Evolutionary conservation across 2,888 invertebrate genomes (phyloP).

Genomic region (Drosophila eohydei): DNA sequence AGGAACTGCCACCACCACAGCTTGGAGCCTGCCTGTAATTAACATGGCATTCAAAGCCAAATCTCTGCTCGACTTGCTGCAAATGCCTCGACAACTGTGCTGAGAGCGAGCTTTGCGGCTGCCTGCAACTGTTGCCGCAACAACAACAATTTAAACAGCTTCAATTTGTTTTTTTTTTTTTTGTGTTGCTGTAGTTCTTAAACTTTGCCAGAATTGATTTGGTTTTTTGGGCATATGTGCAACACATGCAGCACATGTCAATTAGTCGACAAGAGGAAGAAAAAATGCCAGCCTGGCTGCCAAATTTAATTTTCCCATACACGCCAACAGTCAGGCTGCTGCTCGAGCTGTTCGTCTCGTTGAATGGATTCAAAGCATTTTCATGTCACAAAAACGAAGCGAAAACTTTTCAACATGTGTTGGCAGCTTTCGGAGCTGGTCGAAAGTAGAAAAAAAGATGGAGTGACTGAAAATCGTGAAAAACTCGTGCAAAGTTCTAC

Average conservation of each 20-base stretch:
- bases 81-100: slow-evolving; percentile 24
- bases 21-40: slow-evolving; percentile 58
- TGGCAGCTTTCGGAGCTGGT: slow-evolving; percentile 65
- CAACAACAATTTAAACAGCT: slow-evolving; percentile 21
- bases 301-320: slow-evolving; percentile 73
- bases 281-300: slow-evolving; percentile 69
- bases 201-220: slow-evolving; percentile 37
- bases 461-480: slow-evolving; percentile 47
- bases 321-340: slow-evolving; percentile 8
- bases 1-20: background rate
- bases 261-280: slow-evolving; percentile 56
- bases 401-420: slow-evolving; percentile 79
- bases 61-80: slow-evolving; percentile 50
- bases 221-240: slow-evolving; percentile 26
- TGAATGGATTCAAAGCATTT: slow-evolving; percentile 80
- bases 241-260: slow-evolving; percentile 72
- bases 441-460: slow-evolving; percentile 34
- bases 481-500: slow-evolving; percentile 70
- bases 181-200: background rate
- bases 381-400: slow-evolving; percentile 74
- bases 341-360: slow-evolving; percentile 49
- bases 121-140: background rate
- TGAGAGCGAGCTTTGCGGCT: slow-evolving; percentile 2
- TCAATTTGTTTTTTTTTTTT: background rate
- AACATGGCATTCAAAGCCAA: slow-evolving; percentile 79